Conservation (phyloP, 2,888 invertebrate species). For the Diloba caeruleocephala region DNA sequence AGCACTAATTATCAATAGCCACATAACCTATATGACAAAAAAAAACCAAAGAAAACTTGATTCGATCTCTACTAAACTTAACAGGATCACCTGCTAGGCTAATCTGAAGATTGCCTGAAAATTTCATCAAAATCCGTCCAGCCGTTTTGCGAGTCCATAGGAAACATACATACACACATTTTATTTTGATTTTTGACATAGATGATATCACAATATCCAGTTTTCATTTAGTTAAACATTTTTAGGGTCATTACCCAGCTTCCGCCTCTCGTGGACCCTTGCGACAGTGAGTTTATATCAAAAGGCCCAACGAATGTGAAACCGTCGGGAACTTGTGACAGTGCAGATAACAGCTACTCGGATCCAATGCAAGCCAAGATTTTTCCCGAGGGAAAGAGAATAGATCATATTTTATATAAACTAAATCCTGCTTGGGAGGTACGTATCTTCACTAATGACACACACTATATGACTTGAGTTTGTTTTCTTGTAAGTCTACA, state of each 20-base stretch:
- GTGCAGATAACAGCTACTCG: conserved; percentile 94
- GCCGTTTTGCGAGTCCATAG: no score
- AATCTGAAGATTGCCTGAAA: no score
- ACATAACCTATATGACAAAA: no score
- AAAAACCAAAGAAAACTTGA: no score
- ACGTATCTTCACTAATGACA: conserved; percentile 9
- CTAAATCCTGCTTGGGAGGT: conserved; percentile 72
- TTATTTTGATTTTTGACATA: no score
- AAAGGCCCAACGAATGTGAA: conserved; percentile 58
- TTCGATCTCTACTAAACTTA: no score
- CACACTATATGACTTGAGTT: neutral
- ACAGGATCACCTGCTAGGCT: no score
- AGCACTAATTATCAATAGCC: no score
- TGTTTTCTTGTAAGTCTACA: neutral
- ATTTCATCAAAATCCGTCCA: no score
- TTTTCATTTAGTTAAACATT: conserved; percentile 1
- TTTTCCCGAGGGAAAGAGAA: conserved; percentile 94
- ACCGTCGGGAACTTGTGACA: conserved; percentile 91
- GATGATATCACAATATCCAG: no score
- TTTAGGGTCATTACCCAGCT: conserved; percentile 83
- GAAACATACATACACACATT: no score
- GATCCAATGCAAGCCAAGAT: conserved; percentile 81
- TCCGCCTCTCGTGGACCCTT: conserved; percentile 77
- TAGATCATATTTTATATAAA: conserved; percentile 96
- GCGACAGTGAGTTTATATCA: conserved; percentile 59